Base-by-base conservation (phyloP, 2,888 invertebrate species). In the Prionchulus punctatus region DNA sequence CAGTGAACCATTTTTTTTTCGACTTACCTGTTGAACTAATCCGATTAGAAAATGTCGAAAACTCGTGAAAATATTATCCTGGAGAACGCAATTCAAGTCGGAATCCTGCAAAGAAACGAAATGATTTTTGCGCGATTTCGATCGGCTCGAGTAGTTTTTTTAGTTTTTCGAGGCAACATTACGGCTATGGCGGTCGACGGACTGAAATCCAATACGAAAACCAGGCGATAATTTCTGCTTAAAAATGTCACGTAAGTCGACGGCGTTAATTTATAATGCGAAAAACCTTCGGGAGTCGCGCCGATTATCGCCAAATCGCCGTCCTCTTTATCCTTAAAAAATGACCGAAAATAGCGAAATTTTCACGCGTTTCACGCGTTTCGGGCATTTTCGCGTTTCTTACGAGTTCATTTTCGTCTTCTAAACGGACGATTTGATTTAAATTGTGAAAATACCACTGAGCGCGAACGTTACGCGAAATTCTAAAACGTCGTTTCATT, bases 171-270 rank as follows among this genome's bases (percentile, higher is more conserved):
- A n/a, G n/a, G n/a, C n/a, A n/a, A n/a, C 71, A 79, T 75, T 71
- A 82, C 83, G 60, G 83, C 81, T 58, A 81, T 79, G 51, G 82
- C 80, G 57, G 81, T 77, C 1, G 85, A 85, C 12, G 85, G 84
- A 68, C 84, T 84, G 69, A 85, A 77, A 71, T 86, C 85, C 58
- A 86, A 74, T 63, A 84, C 81, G 68, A 82, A 83, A 50, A 82
- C 83, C 62, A 84, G 78, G 60, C 82, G 76, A 69, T 85, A 85
- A 59, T 78, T 77, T 62, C 80, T 79, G 25, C 84, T 80, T 43
- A 85, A 72, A 71, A 83, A 84, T 63, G 80, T 79, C 36, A 84
- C 75, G 59, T 77, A 75, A 47, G 82, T 80, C 30, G 77, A 70
- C 43, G 77, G 74, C 25, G 78, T 77, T 57, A 82, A 74, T 62